Conservation (phyloP, 2,797 vertebrate species). For the Streptopelia turtur region DNA sequence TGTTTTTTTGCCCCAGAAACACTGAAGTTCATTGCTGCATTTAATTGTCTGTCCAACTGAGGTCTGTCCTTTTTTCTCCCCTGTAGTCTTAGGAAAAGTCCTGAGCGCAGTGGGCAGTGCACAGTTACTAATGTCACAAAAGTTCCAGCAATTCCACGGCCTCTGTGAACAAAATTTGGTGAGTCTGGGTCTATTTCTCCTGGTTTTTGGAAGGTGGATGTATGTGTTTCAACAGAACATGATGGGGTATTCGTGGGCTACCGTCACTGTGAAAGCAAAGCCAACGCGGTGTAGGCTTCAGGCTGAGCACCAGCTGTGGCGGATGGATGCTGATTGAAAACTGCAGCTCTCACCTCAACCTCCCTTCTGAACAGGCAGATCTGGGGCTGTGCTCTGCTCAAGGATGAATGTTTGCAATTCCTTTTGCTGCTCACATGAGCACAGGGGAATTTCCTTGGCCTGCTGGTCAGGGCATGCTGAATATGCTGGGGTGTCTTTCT, state of each 20-base stretch:
- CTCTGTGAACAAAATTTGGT: slow-evolving; percentile 99
- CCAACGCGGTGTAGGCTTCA: not conserved
- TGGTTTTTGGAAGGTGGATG: not conserved
- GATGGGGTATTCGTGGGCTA: not conserved
- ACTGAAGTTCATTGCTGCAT: not conserved
- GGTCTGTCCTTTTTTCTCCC: not conserved
- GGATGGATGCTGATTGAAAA: not conserved
- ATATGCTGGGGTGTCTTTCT: no score
- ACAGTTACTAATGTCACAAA: slow-evolving; percentile 97
- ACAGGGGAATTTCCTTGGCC: not conserved
- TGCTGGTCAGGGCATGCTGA: not conserved
- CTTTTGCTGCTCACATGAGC: not conserved
- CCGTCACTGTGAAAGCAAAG: not conserved
- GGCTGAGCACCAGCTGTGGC: fast-evolving
- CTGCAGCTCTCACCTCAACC: not conserved
- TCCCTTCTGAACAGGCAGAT: not conserved
- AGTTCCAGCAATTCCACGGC: slow-evolving; percentile 98
- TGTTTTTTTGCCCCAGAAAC: not conserved
- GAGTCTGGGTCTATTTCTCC: slow-evolving; percentile 64
- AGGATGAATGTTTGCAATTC: not conserved
- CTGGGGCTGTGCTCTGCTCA: not conserved
- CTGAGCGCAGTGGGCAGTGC: slow-evolving; percentile 97
- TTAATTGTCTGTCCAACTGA: not conserved
- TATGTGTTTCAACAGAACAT: not conserved
- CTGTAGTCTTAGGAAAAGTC: slow-evolving; percentile 93